Evolutionary conservation across 2,797 vertebrate species (phyloP).

Genomic region (Parotocinclus haroldoi): DNA sequence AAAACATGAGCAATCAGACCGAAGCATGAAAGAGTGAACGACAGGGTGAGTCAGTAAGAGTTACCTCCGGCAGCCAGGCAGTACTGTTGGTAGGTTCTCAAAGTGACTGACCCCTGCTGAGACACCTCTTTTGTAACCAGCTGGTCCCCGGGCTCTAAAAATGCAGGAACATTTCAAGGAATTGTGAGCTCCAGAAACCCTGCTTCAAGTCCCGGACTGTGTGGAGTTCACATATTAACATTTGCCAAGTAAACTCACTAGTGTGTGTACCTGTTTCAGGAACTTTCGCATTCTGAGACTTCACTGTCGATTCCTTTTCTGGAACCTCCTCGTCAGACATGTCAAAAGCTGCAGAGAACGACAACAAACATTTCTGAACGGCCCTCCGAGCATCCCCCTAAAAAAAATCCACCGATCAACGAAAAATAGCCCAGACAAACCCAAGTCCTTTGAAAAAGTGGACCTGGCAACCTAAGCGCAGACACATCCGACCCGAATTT

Average conservation of each 20-base stretch:
- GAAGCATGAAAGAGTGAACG: not conserved
- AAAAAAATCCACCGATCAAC: too few relatives aligned
- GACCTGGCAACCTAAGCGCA: too few relatives aligned
- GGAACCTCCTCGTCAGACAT: conserved; percentile 64
- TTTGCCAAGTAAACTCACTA: too few relatives aligned
- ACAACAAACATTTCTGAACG: not conserved
- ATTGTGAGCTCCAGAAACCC: too few relatives aligned
- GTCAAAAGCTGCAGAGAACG: conserved; percentile 64
- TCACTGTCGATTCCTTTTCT: conserved; percentile 36
- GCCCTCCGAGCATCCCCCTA: too few relatives aligned
- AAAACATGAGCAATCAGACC: not conserved
- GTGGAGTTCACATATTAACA: too few relatives aligned
- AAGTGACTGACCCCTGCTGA: conserved; percentile 63
- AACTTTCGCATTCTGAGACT: conserved; percentile 46
- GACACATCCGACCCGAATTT: too few relatives aligned
- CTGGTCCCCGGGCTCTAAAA: conserved; percentile 49
- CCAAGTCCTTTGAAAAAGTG: too few relatives aligned
- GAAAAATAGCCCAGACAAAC: too few relatives aligned
- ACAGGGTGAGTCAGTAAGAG: not conserved
- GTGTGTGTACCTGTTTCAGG: not conserved
- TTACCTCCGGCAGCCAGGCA: conserved; percentile 79
- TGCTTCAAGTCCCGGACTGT: too few relatives aligned
- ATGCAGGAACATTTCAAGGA: too few relatives aligned
- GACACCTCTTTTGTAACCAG: conserved; percentile 63
- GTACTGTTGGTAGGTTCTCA: conserved; percentile 71